Base-by-base conservation (phyloP, 2,888 invertebrate genomes). In the Serripes groenlandicus region DNA sequence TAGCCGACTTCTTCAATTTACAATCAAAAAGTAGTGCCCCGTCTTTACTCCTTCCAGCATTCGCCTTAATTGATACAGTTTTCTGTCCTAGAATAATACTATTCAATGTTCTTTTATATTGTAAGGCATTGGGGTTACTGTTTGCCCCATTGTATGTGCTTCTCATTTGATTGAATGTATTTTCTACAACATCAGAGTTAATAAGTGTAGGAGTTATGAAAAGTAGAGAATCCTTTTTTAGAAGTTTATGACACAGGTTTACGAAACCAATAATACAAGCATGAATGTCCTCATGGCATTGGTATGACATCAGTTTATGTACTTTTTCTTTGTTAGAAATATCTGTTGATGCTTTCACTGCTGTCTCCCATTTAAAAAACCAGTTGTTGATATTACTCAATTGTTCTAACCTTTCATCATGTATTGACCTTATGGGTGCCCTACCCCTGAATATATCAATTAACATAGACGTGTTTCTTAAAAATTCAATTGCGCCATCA, bases 151-250 rank as follows among this genome's bases (percentile, higher is more conserved):
- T 76, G 62, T 80, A 86, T 23, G 83, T 81, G 1, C 83, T 72
- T 18, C 85, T 32, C 52, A 83, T 83, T 56, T 83, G 85, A n/a
- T 78, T 81, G 26, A 87, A 87, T 0, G 72, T 66, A 37, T 87
- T 87, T 75, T 87, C 87, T 18, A 82, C 79, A 0, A 79, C 73
- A 66, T 86, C 87, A 52, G 87, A 83, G 70, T 87, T 87, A 18
- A 87, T 58, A 7, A 83, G 35, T 5, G 69, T 70, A 52, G 87
- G 85, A 5, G 78, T 83, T 0, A 87, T 49, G 60, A 49, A 58
- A n/a, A 79, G 35, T 23, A 32, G 2, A 21, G 28, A 37, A 5
- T 35, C 11, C 30, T n/a, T n/a, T 15, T 37, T 58, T 58, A 54
- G 35, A 23, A 84, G 28, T 3, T 54, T 73, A 28, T 26, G 21